Conservation (phyloP, 1,140 invertebrate species). For the Platyscapa corneri region DNA sequence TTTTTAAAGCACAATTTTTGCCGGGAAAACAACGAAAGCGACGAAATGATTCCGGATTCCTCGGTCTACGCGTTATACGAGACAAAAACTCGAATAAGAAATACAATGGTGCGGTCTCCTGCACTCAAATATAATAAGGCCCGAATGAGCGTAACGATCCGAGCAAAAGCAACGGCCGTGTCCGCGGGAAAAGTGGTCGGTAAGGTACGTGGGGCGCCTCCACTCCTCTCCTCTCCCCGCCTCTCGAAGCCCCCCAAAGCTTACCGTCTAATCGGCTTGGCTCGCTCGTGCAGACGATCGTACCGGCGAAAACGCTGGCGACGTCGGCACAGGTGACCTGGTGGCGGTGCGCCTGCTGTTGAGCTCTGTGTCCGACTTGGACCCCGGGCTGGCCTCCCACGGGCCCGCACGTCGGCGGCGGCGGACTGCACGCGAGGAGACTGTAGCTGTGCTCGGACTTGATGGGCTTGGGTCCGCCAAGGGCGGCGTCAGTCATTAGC, state of each 20-base stretch:
- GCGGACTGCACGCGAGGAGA: conserved; percentile 77
- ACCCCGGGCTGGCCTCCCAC: conserved; percentile 8
- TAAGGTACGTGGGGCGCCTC: neutral
- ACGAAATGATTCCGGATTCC: too few species aligned
- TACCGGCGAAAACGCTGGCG: conserved; percentile 1
- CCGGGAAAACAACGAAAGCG: too few species aligned
- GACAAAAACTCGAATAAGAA: too few species aligned
- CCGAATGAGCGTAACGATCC: too few species aligned
- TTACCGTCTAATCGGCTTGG: conserved; percentile 41
- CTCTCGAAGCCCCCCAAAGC: neutral
- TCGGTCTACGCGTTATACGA: too few species aligned
- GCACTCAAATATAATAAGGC: too few species aligned
- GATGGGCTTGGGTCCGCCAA: conserved; percentile 84
- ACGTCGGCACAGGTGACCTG: neutral
- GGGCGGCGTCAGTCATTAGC: conserved; percentile 90
- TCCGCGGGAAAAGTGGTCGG: neutral
- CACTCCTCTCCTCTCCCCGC: too few species aligned
- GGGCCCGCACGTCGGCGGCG: conserved; percentile 58
- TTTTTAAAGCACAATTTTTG: too few species aligned
- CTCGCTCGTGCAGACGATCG: conserved; percentile 41
- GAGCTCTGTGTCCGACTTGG: conserved; percentile 46
- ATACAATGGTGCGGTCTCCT: too few species aligned
- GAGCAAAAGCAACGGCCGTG: too few species aligned
- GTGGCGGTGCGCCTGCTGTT: neutral
- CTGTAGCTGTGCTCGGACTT: conserved; percentile 91